Evolutionary conservation across 37 sponge, comb jelly and placozoan genomes (phyloP).

Genomic region (Geodia barretti): DNA sequence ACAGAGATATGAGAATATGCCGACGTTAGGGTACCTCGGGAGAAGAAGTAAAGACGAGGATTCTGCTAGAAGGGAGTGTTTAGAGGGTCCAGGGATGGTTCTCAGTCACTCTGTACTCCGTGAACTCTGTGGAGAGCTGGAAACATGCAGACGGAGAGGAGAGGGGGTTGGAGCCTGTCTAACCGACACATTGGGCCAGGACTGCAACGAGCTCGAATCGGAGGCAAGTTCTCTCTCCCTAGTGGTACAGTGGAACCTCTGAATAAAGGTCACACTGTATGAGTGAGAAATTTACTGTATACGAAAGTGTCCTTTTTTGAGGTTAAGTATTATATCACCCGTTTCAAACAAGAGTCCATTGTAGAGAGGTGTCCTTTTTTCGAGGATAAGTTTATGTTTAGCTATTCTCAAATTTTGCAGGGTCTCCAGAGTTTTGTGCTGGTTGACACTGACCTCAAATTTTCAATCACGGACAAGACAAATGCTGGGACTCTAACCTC

Average conservation of each 20-base stretch:
- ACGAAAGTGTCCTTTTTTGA: no score
- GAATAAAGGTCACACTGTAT: no score
- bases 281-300: no score
- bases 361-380: no score
- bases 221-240: no score
- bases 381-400: no score
- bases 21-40: slow-evolving; percentile 17
- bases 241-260: no score
- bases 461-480: not conserved
- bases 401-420: slow-evolving; percentile 1
- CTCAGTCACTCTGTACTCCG: slow-evolving; percentile 16
- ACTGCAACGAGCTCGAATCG: not conserved
- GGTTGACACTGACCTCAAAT: slow-evolving; percentile 1
- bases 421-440: slow-evolving; percentile 6
- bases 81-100: slow-evolving; percentile 37
- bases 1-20: not conserved
- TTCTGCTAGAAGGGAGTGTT: slow-evolving; percentile 7
- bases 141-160: not conserved
- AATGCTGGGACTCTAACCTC: not conserved
- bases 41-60: not conserved
- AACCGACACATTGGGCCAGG: not conserved
- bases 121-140: slow-evolving; percentile 22
- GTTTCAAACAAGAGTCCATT: no score
- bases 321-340: no score
- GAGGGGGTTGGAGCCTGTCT: not conserved